Evolutionary conservation across 2,888 invertebrate genomes (phyloP).

Genomic region (Xylota segnis): DNA sequence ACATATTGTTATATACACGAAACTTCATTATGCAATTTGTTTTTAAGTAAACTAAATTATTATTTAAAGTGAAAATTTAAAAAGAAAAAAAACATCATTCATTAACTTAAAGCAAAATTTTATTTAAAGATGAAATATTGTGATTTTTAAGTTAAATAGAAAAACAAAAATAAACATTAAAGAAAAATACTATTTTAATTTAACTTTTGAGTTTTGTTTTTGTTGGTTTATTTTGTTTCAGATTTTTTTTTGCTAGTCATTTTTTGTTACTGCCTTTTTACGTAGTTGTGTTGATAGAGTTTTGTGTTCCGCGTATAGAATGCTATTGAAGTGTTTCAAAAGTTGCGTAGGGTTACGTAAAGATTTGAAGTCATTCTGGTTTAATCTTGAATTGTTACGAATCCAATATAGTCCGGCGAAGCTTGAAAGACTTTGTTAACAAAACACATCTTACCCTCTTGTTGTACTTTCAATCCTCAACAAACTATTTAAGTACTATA

Average conservation of each 20-base stretch:
- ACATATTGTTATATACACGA: slow-evolving; percentile 50
- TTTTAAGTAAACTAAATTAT: slow-evolving; percentile 66
- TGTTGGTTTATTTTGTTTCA: slow-evolving; percentile 7
- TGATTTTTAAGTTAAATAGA: slow-evolving; percentile 68
- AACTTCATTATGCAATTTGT: slow-evolving; percentile 30
- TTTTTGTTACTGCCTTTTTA: neutral
- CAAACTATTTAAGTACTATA: no score
- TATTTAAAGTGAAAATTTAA: slow-evolving; percentile 27
- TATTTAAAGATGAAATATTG: slow-evolving; percentile 69
- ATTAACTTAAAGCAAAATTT: slow-evolving; percentile 56
- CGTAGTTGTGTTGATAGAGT: no score
- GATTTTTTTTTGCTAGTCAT: slow-evolving; percentile 1
- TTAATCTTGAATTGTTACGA: no score
- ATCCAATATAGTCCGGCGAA: no score
- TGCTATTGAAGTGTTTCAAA: no score
- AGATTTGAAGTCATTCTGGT: no score
- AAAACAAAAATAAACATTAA: slow-evolving; percentile 63
- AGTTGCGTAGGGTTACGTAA: no score
- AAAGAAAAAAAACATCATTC: slow-evolving; percentile 22
- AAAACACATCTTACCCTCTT: no score
- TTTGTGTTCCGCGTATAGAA: no score
- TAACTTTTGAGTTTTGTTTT: slow-evolving; percentile 47
- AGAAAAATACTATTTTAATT: slow-evolving; percentile 62
- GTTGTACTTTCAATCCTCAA: no score
- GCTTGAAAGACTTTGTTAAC: no score